Evolutionary conservation across 2,113 vertebrate species (phyloP).

Genomic region (Cyanoramphus novaezelandiae): DNA sequence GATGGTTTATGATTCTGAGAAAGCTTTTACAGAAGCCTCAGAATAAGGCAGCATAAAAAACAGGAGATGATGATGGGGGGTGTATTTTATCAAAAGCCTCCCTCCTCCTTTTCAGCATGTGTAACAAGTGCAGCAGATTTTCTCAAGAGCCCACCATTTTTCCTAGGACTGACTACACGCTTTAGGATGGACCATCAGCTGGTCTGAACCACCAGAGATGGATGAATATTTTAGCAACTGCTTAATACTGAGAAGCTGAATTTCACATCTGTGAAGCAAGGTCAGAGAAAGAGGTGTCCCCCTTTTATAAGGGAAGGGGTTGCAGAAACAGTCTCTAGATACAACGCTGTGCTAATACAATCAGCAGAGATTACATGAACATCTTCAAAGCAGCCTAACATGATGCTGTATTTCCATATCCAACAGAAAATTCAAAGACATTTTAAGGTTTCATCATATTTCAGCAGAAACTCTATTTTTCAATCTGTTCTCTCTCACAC

Average conservation of each 20-base stretch:
- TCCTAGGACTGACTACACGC: background rate
- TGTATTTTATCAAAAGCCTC: background rate
- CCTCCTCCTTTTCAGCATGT: background rate
- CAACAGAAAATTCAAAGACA: background rate
- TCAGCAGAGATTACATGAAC: background rate
- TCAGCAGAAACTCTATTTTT: constrained; percentile 6
- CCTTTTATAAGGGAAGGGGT: background rate
- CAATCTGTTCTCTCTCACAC: background rate
- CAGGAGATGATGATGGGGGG: background rate
- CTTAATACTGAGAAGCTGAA: background rate
- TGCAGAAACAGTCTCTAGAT: background rate
- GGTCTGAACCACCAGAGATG: background rate
- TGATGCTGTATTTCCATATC: background rate
- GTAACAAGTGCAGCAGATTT: background rate
- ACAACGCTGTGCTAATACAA: background rate
- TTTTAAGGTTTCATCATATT: background rate
- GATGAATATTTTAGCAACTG: background rate
- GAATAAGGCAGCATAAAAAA: constrained; percentile 25
- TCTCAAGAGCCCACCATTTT: background rate
- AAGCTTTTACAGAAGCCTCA: constrained; percentile 32
- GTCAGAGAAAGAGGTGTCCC: background rate
- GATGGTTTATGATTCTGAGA: constrained; percentile 35
- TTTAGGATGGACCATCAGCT: background rate
- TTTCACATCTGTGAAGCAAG: background rate
- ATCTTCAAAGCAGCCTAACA: background rate